Conservation (phyloP, 2,888 invertebrate species). For the Fragum sueziense region DNA sequence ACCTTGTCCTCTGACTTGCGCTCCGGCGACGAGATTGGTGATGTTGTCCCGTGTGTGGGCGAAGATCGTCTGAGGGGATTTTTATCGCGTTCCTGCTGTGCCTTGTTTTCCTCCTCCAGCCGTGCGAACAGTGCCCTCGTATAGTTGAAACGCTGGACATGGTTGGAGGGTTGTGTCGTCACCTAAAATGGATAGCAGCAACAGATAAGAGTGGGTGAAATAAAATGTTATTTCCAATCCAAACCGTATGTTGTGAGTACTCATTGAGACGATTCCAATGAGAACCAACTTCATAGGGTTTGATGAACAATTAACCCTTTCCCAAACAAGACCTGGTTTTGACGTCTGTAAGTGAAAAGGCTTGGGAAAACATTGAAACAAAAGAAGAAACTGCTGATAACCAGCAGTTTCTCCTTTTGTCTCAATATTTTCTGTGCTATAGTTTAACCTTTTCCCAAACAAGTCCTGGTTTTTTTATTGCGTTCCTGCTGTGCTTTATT, state of each 20-base stretch:
- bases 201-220: not conserved
- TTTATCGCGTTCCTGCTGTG: constrained; percentile 56
- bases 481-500: constrained; percentile 60
- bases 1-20: constrained; percentile 56
- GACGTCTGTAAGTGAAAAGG: too few relatives aligned
- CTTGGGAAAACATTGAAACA: too few relatives aligned
- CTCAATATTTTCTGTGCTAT: too few relatives aligned
- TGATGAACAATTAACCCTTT: too few relatives aligned
- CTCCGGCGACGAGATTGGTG: constrained; percentile 70
- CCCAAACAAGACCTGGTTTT: too few relatives aligned
- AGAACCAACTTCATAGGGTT: too few relatives aligned
- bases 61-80: constrained; percentile 55
- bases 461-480: too few relatives aligned
- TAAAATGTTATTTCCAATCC: not conserved
- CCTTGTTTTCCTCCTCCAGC: constrained; percentile 76
- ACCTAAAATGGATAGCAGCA: not conserved
- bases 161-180: constrained; percentile 65
- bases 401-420: too few relatives aligned
- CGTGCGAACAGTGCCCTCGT: constrained; percentile 80
- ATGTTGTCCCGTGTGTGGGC: constrained; percentile 56
- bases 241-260: too few relatives aligned
- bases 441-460: too few relatives aligned
- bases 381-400: too few relatives aligned
- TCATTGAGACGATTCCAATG: too few relatives aligned
- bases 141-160: constrained; percentile 80